Percentiles rank a stretch among this genome's conserved stretches.
phyloP scores from a whole-genome alignment of 30 jellyfish, hydroid and myxozoan genomes.

The Cassiopea andromeda region DNA sequence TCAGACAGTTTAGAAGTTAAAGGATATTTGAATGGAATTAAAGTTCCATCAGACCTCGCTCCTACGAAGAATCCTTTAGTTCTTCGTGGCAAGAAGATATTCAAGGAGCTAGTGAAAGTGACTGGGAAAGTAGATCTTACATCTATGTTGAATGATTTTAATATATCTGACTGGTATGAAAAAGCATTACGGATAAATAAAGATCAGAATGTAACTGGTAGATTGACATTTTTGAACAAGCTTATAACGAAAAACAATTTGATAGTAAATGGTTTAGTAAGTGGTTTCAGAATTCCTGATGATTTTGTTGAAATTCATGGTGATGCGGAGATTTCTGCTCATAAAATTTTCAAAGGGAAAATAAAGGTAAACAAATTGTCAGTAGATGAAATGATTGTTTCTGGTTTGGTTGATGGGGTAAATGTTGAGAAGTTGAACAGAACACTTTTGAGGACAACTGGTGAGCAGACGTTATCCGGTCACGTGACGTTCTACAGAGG shows the following conservation, averaged over 20 bases:
- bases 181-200: constrained; percentile 61
- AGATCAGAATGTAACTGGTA: constrained; percentile 64
- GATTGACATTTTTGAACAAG: constrained; percentile 19
- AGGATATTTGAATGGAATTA: constrained; percentile 63
- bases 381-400: constrained; percentile 61
- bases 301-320: constrained; percentile 70
- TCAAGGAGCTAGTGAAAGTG: constrained; percentile 35
- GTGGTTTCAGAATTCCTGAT: constrained; percentile 50
- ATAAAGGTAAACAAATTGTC: neutral
- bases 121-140: constrained; percentile 34
- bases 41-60: constrained; percentile 52
- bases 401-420: constrained; percentile 79
- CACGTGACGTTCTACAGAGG: constrained; percentile 46
- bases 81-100: constrained; percentile 73
- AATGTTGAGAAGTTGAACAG: constrained; percentile 69
- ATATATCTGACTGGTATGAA: constrained; percentile 54
- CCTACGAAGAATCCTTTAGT: constrained; percentile 26
- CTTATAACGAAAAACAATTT: constrained; percentile 11
- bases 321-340: constrained; percentile 53
- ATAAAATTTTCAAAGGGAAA: constrained; percentile 51
- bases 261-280: constrained; percentile 37
- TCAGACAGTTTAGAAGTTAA: constrained; percentile 13
- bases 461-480: constrained; percentile 80
- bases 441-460: constrained; percentile 65
- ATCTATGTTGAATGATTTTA: constrained; percentile 49